These are phyloP conservation scores for Ophioninae sp. DNA, from an alignment of 2,888 invertebrate genomes.

Conservation along the genomic window DNA sequence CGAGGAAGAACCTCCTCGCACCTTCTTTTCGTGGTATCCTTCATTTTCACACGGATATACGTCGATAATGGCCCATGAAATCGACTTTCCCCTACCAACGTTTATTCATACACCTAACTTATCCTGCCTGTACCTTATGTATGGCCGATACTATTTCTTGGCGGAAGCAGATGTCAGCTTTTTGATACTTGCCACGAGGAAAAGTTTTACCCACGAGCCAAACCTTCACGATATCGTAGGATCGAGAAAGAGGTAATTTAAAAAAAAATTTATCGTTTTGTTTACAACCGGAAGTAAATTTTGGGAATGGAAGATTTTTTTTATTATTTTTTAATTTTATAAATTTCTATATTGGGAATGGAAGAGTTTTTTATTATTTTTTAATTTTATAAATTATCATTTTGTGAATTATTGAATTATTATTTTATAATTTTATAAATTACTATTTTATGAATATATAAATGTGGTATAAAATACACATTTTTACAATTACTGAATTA, in stretches of 20 bases:
- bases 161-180: conserved; percentile 56
- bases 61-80: conserved; percentile 59
- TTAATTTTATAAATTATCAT: too few relatives aligned
- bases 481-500: too few relatives aligned
- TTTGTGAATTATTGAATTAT: too few relatives aligned
- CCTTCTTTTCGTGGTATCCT: conserved; percentile 40
- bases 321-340: too few relatives aligned
- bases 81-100: conserved; percentile 26
- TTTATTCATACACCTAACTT: neutral
- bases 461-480: too few relatives aligned
- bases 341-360: too few relatives aligned
- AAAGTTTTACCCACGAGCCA: conserved; percentile 45
- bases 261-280: conserved; percentile 21
- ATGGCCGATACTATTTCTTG: conserved; percentile 10
- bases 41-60: conserved; percentile 59
- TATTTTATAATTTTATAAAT: too few relatives aligned
- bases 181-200: conserved; percentile 49
- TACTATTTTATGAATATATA: too few relatives aligned
- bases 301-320: neutral
- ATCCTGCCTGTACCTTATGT: neutral
- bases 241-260: conserved; percentile 29
- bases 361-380: too few relatives aligned
- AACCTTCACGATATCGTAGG: conserved; percentile 26
- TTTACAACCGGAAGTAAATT: neutral
- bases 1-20: conserved; percentile 32